A percentile compares a stretch with the other conserved stretches of the same genome.
Evolutionary conservation across 2,797 vertebrate species (phyloP).

Genomic region (Silurus aristotelis): DNA sequence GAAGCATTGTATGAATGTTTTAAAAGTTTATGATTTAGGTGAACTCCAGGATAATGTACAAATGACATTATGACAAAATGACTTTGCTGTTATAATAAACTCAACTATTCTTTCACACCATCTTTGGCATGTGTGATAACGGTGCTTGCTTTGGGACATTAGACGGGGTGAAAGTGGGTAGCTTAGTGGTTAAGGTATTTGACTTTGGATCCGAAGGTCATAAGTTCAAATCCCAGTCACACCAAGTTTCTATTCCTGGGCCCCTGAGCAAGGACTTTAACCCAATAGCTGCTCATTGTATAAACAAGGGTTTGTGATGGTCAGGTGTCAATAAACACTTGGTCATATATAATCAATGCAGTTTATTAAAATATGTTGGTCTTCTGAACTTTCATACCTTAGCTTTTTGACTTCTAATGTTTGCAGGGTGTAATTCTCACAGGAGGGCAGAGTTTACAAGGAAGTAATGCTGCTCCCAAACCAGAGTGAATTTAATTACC

Average conservation of each 20-base stretch:
- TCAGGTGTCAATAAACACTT: not conserved
- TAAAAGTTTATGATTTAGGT: not conserved
- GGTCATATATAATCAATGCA: not conserved
- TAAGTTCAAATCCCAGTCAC: no score
- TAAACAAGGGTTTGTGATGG: not conserved
- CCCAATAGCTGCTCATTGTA: no score
- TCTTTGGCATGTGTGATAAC: not conserved
- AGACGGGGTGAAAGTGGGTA: no score
- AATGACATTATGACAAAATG: not conserved
- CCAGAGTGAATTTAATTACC: constrained; percentile 59
- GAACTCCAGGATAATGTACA: not conserved
- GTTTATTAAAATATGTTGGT: not conserved
- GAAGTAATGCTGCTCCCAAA: constrained; percentile 14
- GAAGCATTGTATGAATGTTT: not conserved
- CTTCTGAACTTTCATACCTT: not conserved
- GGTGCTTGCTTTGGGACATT: no score
- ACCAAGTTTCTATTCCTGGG: no score
- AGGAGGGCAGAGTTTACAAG: constrained; percentile 22
- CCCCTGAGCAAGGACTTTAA: no score
- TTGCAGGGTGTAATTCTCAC: not conserved
- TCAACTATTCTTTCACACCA: not conserved
- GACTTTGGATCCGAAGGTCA: no score
- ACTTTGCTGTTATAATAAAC: no score
- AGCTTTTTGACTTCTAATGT: not conserved
- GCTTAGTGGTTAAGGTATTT: no score